A percentile compares a stretch with the other conserved stretches of the same genome.
Conservation (phyloP, 1,140 invertebrate species). For the Drosophila sturtevanti region DNA sequence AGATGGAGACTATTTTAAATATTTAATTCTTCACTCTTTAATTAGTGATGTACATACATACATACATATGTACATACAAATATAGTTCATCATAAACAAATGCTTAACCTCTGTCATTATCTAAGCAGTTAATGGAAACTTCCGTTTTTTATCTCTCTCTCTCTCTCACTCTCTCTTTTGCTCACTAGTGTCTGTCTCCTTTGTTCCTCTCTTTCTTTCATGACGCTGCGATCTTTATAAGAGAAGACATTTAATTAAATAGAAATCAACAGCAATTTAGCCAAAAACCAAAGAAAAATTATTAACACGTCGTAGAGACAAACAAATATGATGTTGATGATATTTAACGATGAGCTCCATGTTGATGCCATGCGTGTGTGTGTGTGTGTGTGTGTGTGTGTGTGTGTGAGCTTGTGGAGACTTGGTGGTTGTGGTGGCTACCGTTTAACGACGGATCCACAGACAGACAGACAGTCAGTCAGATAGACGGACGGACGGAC, state of each 20-base stretch:
- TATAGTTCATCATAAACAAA: too few relatives aligned
- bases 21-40: not conserved
- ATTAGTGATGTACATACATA: not conserved
- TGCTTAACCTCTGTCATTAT: not conserved
- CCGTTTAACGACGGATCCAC: conserved; percentile 54
- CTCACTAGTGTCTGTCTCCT: conserved; percentile 7
- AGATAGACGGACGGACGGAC: not conserved
- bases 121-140: conserved; percentile 8
- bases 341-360: conserved; percentile 44
- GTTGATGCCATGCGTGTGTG: not conserved
- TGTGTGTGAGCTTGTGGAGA: conserved; percentile 20
- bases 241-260: conserved; percentile 72
- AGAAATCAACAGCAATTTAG: conserved; percentile 75
- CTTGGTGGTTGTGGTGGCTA: conserved; percentile 47
- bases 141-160: not conserved
- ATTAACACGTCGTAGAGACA: conserved; percentile 66
- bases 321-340: conserved; percentile 53
- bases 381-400: conserved; percentile 18
- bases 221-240: conserved; percentile 26
- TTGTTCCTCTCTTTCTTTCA: conserved; percentile 18
- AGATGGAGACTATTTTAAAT: not conserved
- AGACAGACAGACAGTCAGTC: not conserved
- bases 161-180: not conserved
- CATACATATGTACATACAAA: not conserved
- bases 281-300: conserved; percentile 51